A percentile compares a stretch with the other conserved stretches of the same genome.
Evolutionary conservation across 2,888 invertebrate genomes (phyloP).

Genomic region (Agrotis clavis): DNA sequence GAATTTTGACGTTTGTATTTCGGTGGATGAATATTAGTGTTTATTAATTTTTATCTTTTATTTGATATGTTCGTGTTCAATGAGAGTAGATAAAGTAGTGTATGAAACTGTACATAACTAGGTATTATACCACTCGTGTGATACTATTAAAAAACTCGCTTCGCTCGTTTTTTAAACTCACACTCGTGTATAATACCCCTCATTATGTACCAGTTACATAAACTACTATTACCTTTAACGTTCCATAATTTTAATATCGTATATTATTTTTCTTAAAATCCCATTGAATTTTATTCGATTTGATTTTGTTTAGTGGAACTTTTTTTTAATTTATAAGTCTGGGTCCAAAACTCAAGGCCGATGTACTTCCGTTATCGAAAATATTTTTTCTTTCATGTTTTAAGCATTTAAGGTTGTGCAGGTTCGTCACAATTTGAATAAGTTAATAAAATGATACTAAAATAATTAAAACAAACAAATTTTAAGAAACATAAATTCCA

Average conservation of each 20-base stretch:
- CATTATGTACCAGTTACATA: too few relatives aligned
- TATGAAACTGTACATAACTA: too few relatives aligned
- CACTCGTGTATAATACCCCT: too few relatives aligned
- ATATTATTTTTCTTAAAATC: neutral
- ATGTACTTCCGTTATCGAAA: neutral
- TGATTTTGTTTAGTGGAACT: neutral
- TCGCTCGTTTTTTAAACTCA: too few relatives aligned
- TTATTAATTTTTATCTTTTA: too few relatives aligned
- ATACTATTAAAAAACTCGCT: too few relatives aligned
- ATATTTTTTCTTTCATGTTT: neutral
- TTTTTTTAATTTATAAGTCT: constrained; percentile 10
- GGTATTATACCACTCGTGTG: too few relatives aligned
- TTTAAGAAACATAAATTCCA: neutral
- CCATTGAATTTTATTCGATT: neutral
- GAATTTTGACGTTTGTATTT: too few relatives aligned
- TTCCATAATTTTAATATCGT: neutral
- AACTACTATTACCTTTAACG: neutral
- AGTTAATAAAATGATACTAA: neutral
- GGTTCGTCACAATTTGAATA: neutral
- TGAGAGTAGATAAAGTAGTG: too few relatives aligned
- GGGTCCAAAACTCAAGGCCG: neutral
- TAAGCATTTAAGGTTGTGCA: constrained; percentile 10
- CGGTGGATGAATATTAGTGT: too few relatives aligned
- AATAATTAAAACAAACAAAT: neutral
- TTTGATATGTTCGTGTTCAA: too few relatives aligned